A percentile compares a stretch with the other conserved stretches of the same genome.
Conservation (phyloP, 2,888 invertebrate species). For the Drosophila nr. perissopoda region DNA sequence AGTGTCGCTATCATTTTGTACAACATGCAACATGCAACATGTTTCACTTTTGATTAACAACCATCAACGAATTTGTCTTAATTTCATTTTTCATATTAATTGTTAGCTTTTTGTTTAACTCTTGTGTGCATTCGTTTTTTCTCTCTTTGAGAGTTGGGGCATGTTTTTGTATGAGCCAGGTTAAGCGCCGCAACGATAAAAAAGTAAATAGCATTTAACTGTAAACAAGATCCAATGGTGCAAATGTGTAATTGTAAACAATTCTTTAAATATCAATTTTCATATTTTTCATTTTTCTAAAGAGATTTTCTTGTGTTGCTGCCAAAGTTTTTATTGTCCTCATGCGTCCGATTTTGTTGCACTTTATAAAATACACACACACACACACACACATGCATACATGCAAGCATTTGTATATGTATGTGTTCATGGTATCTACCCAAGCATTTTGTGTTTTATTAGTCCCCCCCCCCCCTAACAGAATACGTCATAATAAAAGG, state of each 20-base stretch:
- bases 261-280: conserved; percentile 8
- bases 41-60: conserved; percentile 49
- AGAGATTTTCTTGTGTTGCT: conserved; percentile 25
- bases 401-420: neutral
- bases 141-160: conserved; percentile 25
- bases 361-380: conserved; percentile 18
- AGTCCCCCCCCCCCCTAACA: conserved; percentile 9
- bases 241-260: conserved; percentile 15
- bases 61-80: conserved; percentile 30
- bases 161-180: conserved; percentile 24
- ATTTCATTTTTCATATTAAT: conserved; percentile 15
- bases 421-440: conserved; percentile 6
- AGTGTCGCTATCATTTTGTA: conserved; percentile 26
- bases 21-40: conserved; percentile 31
- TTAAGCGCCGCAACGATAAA: neutral
- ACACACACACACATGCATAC: neutral
- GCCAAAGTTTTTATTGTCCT: conserved; percentile 9
- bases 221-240: conserved; percentile 1
- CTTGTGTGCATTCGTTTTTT: conserved; percentile 7
- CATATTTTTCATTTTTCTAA: conserved; percentile 17
- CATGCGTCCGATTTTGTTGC: conserved; percentile 29
- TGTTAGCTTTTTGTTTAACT: conserved; percentile 27
- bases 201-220: conserved; percentile 11
- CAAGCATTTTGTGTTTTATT: conserved; percentile 44
- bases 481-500: conserved; percentile 32